phyloP scores from a whole-genome alignment of 2,113 vertebrate species.

The Xenopus tropicalis region UCB_Xtro_10.0 CM004444.2:141537501-141538000 shows the following conservation, averaged over 20 bases:
- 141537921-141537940: constrained; percentile 47
- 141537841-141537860: constrained; percentile 34
- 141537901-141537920: constrained; percentile 38
- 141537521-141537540: background rate
- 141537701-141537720: constrained; percentile 14
- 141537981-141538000: constrained; percentile 92
- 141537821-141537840: constrained; percentile 30
- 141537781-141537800: background rate
- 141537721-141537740: background rate
- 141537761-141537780: too few relatives aligned
- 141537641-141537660: background rate
- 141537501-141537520: too few relatives aligned
- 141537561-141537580: background rate
- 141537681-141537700: background rate
- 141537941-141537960: constrained; percentile 53
- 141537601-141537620: background rate
- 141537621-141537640: background rate
- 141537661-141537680: background rate
- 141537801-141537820: constrained; percentile 27
- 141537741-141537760: background rate
- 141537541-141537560: background rate
- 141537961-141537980: constrained; percentile 82
- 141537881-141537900: constrained; percentile 36
- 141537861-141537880: constrained; percentile 39
- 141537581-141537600: background rate